A percentile compares a stretch with the other conserved stretches of the same genome.
These are phyloP conservation scores for Phyto melanocephala DNA, from an alignment of 2,888 invertebrate species.

Conservation along the genomic window DNA sequence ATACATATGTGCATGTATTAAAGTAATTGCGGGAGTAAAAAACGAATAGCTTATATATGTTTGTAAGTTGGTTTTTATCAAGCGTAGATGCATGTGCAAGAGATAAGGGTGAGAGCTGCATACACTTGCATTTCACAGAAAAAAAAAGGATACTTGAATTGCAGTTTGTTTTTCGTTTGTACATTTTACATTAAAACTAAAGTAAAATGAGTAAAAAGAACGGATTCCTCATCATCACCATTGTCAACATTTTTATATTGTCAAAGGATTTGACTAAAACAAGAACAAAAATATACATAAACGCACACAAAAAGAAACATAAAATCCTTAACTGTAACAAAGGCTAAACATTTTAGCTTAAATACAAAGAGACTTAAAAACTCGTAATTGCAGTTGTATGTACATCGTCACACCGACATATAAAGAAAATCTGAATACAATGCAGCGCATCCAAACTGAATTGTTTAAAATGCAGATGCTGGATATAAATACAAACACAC, in stretches of 20 bases:
- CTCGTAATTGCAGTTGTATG: slow-evolving; percentile 38
- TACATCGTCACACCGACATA: too few relatives aligned
- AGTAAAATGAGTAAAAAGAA: slow-evolving; percentile 1
- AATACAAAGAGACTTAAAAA: slow-evolving; percentile 31
- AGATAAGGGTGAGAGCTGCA: neutral
- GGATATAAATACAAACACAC: neutral
- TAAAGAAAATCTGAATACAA: slow-evolving; percentile 5
- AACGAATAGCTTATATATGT: neutral
- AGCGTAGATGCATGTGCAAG: neutral
- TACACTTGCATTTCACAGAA: slow-evolving; percentile 1
- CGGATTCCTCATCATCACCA: slow-evolving; percentile 29
- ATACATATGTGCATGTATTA: neutral
- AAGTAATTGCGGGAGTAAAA: neutral
- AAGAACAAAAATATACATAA: neutral
- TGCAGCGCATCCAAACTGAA: slow-evolving; percentile 4
- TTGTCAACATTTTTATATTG: slow-evolving; percentile 42
- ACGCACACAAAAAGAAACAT: neutral
- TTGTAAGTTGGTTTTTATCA: neutral
- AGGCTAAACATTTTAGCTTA: slow-evolving; percentile 40
- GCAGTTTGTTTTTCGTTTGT: slow-evolving; percentile 28
- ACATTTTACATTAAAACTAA: slow-evolving; percentile 42
- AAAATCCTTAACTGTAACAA: slow-evolving; percentile 16
- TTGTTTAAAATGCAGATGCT: slow-evolving; percentile 24
- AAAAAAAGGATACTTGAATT: slow-evolving; percentile 36
- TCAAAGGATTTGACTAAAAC: slow-evolving; percentile 47